Percentiles rank a stretch among this genome's conserved stretches.
phyloP scores from a whole-genome alignment of 2,113 vertebrate species.

The Microtus ochrogaster region DNA sequence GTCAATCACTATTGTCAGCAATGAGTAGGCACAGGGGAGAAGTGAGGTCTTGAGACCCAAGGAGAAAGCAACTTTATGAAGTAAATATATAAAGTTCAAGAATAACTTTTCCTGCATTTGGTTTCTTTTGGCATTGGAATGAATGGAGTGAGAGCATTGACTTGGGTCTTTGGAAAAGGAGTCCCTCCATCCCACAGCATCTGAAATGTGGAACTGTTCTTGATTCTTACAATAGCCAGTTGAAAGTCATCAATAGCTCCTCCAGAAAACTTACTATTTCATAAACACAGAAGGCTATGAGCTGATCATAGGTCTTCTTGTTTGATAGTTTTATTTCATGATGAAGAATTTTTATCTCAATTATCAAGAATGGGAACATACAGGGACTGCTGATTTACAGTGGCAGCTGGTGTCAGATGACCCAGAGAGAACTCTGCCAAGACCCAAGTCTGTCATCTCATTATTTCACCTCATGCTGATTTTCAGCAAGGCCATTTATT shows the following conservation, averaged over 20 bases:
- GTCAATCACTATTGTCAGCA: neutral
- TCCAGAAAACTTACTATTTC: neutral
- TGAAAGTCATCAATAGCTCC: neutral
- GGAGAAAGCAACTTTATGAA: neutral
- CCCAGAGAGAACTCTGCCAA: neutral
- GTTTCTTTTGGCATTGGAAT: neutral
- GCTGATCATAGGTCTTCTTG: neutral
- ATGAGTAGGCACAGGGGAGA: neutral
- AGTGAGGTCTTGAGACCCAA: neutral
- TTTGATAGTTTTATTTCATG: neutral
- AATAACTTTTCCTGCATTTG: neutral
- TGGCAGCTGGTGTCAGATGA: neutral
- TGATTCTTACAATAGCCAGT: neutral
- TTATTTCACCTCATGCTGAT: neutral
- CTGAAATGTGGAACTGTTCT: neutral
- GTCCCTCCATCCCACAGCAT: neutral
- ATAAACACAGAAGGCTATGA: neutral
- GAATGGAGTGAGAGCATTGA: neutral
- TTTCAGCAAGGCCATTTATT: neutral
- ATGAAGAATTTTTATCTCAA: neutral
- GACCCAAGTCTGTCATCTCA: neutral
- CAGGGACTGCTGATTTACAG: neutral
- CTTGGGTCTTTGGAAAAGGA: neutral
- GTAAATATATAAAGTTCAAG: neutral
- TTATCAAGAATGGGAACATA: neutral